phyloP scores from a whole-genome alignment of 2,797 vertebrate genomes.

The Sebastes hubbsi region DNA sequence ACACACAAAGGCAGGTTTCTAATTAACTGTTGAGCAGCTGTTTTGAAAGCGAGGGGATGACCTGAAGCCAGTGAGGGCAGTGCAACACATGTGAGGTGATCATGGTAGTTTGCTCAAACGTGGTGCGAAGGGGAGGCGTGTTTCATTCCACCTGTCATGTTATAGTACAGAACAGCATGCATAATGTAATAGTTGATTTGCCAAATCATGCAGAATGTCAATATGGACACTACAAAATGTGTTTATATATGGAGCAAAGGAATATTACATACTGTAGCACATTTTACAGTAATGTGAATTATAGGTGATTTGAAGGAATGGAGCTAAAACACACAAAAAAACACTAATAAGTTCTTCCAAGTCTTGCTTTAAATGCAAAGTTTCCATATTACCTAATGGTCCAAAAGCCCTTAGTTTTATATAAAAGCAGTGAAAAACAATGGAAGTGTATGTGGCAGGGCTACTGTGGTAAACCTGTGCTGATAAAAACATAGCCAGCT shows the following conservation, averaged over 20 bases:
- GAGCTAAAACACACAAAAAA: not conserved
- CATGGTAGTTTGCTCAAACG: not conserved
- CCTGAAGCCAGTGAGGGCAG: not conserved
- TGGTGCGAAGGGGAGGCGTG: not conserved
- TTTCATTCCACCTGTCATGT: not conserved
- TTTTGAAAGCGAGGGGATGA: not conserved
- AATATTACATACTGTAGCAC: not conserved
- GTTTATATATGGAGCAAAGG: not conserved
- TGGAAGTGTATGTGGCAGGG: not conserved
- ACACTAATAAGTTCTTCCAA: not conserved
- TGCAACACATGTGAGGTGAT: not conserved
- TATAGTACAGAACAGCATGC: not conserved
- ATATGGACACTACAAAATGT: rapidly evolving
- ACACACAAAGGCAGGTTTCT: not conserved
- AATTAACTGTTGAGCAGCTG: not conserved
- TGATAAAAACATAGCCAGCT: not conserved
- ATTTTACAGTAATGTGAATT: not conserved
- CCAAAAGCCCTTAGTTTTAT: rapidly evolving
- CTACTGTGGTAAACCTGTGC: not conserved
- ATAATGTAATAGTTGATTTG: not conserved
- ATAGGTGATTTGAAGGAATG: not conserved
- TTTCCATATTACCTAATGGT: not conserved
- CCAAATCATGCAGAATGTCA: not conserved
- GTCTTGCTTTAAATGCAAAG: not conserved
- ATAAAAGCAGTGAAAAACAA: not conserved